Conservation (phyloP, 2,888 invertebrate species). For the Panzeria rudis region DNA sequence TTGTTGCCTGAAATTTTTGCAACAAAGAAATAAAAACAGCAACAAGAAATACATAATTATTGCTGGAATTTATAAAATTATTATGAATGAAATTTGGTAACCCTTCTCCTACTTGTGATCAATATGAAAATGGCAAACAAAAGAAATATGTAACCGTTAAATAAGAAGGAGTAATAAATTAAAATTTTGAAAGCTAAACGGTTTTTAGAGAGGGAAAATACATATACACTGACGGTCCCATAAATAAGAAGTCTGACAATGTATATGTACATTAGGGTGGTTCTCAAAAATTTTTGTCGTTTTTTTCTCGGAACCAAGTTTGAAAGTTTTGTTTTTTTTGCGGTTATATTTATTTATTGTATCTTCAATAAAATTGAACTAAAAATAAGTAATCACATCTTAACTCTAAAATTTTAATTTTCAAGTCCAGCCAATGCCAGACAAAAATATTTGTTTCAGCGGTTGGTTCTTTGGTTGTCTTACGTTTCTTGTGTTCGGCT, state of each 20-base stretch:
- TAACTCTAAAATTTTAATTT: no score
- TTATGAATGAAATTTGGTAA: slow-evolving; percentile 56
- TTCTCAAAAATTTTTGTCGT: no score
- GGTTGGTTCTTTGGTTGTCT: no score
- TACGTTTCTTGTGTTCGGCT: no score
- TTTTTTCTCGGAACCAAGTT: no score
- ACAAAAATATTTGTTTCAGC: no score
- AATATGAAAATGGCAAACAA: slow-evolving; percentile 27
- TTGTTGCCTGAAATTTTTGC: slow-evolving; percentile 3
- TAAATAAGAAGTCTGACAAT: neutral
- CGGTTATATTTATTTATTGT: no score
- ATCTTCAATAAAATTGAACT: no score
- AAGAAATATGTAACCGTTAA: slow-evolving; percentile 18
- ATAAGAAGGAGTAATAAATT: slow-evolving; percentile 11
- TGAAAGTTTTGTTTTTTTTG: no score
- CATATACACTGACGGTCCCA: neutral
- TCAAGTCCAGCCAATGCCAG: no score
- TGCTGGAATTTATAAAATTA: slow-evolving; percentile 33
- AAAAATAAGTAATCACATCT: no score
- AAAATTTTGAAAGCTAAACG: neutral
- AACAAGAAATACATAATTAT: slow-evolving; percentile 11
- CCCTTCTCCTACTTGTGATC: slow-evolving; percentile 5
- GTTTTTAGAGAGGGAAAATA: neutral
- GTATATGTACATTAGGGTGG: no score
- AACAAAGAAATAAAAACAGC: neutral